These are phyloP conservation scores for Heterotis niloticus DNA, from an alignment of 2,113 vertebrate species.

Conservation along the genomic window DNA sequence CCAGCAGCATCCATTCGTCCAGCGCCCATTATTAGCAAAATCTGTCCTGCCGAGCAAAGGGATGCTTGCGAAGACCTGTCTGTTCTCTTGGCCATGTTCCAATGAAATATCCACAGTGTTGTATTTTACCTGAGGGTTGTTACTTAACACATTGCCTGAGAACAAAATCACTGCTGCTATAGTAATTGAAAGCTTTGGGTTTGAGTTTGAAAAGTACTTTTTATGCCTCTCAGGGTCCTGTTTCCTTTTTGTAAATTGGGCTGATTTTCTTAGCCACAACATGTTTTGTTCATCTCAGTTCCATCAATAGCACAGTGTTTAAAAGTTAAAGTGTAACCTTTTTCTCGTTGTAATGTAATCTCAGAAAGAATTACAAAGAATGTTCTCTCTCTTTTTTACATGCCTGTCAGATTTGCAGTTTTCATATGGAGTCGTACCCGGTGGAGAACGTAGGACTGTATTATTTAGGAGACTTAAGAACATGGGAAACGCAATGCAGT, in stretches of 20 bases:
- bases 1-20: no score
- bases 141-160: neutral
- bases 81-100: conserved; percentile 54
- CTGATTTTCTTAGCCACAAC: neutral
- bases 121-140: neutral
- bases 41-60: neutral
- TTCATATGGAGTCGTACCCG: neutral
- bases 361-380: neutral
- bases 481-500: conserved; percentile 5
- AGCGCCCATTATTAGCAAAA: no score
- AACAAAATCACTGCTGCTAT: neutral
- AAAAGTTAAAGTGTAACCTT: conserved; percentile 12
- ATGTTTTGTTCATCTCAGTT: neutral
- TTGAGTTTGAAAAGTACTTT: neutral
- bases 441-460: neutral
- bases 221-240: neutral
- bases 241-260: neutral
- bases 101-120: neutral
- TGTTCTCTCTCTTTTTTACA: neutral
- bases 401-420: conserved; percentile 1
- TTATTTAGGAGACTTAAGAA: conserved; percentile 18
- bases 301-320: neutral
- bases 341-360: conserved; percentile 12
- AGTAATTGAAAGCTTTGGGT: neutral
- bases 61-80: conserved; percentile 64